Conservation (phyloP, 2,888 invertebrate species). For the Pilophorus perplexus region DNA sequence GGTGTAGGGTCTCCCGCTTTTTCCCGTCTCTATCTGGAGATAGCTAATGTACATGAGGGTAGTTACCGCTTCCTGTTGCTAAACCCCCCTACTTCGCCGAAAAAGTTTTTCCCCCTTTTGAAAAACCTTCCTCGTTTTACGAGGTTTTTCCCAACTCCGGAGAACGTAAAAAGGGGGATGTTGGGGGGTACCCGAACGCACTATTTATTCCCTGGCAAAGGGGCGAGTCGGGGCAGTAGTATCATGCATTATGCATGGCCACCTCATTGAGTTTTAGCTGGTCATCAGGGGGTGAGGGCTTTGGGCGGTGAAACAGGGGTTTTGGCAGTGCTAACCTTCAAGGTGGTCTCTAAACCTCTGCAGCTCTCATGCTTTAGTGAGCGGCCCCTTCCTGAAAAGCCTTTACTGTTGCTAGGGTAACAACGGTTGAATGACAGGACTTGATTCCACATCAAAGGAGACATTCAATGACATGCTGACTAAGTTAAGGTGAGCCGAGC, state of each 20-base stretch:
- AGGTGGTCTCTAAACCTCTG: background rate
- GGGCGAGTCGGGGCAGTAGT: slow-evolving; percentile 5
- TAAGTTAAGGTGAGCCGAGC: too few relatives aligned
- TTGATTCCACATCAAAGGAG: too few relatives aligned
- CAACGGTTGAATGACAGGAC: too few relatives aligned
- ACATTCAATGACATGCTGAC: too few relatives aligned
- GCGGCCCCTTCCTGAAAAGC: too few relatives aligned
- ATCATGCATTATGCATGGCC: slow-evolving; percentile 35
- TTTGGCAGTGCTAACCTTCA: slow-evolving; percentile 16
- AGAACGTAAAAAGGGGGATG: too few relatives aligned
- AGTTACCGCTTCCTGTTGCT: slow-evolving; percentile 21
- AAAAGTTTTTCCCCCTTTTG: background rate
- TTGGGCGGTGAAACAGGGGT: slow-evolving; percentile 8
- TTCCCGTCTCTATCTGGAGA: background rate
- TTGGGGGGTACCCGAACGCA: background rate
- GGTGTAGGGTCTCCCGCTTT: too few relatives aligned
- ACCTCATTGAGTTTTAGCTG: slow-evolving; percentile 32
- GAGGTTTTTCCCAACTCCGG: slow-evolving; percentile 13
- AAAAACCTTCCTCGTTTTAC: too few relatives aligned
- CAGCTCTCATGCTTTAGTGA: background rate
- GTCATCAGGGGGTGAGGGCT: slow-evolving; percentile 28
- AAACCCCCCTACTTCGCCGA: background rate
- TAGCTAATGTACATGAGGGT: slow-evolving; percentile 16
- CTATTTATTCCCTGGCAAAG: slow-evolving; percentile 22
- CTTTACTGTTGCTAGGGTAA: too few relatives aligned